Conservation (phyloP, 2,888 invertebrate genomes). For the Philaethria dido region DNA sequence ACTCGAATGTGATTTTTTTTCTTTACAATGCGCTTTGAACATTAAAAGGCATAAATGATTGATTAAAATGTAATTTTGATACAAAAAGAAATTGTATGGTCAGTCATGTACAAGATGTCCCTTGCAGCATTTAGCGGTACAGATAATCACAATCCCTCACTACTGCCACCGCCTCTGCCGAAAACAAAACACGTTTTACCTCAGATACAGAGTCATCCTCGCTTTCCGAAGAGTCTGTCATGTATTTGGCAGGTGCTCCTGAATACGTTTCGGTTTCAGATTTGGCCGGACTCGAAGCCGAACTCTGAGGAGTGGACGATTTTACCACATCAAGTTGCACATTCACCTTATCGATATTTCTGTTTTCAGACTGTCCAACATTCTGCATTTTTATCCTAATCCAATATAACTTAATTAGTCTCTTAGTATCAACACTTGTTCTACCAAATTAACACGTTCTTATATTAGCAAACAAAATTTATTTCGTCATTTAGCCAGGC, state of each 20-base stretch:
- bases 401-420: constrained; percentile 82
- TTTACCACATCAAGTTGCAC: constrained; percentile 88
- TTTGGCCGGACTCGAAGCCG: constrained; percentile 92
- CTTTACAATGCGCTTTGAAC: constrained; percentile 66
- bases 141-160: constrained; percentile 81
- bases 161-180: constrained; percentile 81
- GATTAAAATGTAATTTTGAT: constrained; percentile 58
- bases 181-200: constrained; percentile 89
- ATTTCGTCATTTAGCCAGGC: constrained; percentile 87
- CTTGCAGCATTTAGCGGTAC: constrained; percentile 86
- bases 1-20: constrained; percentile 64
- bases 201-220: constrained; percentile 98
- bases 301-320: constrained; percentile 93
- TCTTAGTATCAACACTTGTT: constrained; percentile 82
- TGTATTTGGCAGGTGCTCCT: constrained; percentile 93
- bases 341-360: constrained; percentile 92
- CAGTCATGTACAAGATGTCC: constrained; percentile 86
- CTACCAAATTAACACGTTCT: constrained; percentile 82
- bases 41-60: constrained; percentile 57
- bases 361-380: constrained; percentile 93
- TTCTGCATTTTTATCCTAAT: constrained; percentile 95
- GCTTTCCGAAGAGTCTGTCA: constrained; percentile 97
- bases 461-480: constrained; percentile 83
- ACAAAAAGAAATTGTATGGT: constrained; percentile 67
- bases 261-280: constrained; percentile 94